These are phyloP conservation scores for Crotalus horridus DNA, from an alignment of 2,113 vertebrate species.

Conservation along the genomic window DNA sequence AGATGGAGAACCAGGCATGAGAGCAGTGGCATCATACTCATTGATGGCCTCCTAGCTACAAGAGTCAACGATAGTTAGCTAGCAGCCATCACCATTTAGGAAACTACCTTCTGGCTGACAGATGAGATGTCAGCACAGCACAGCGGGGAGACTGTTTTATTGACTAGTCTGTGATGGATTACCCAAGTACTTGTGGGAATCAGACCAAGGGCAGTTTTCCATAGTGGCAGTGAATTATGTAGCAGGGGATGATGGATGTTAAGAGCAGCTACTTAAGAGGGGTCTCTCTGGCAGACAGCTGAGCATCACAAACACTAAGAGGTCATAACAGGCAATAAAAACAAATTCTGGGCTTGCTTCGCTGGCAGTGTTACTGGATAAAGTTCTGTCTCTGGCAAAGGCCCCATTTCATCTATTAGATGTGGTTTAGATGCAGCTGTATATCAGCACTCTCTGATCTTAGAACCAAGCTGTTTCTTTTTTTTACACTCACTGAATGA, in stretches of 20 bases:
- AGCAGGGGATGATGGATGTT: constrained; percentile 31
- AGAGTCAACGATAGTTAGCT: not conserved
- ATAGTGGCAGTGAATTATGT: constrained; percentile 32
- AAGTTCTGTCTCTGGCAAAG: not conserved
- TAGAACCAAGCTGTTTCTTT: not conserved
- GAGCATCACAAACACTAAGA: not conserved
- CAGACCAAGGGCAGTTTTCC: constrained; percentile 32
- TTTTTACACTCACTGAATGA: not conserved
- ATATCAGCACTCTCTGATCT: not conserved
- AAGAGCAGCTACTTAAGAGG: constrained; percentile 19
- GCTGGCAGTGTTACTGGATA: accelerated
- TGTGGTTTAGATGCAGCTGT: not conserved
- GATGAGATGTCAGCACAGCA: not conserved
- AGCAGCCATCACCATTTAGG: not conserved
- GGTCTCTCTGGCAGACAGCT: constrained; percentile 4
- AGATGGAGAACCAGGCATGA: not conserved
- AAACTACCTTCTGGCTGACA: not conserved
- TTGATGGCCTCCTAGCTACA: not conserved
- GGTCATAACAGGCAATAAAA: not conserved
- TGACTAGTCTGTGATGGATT: not conserved
- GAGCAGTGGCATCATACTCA: not conserved
- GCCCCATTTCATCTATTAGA: not conserved
- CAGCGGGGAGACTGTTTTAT: accelerated
- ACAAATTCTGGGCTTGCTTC: not conserved
- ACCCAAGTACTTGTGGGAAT: not conserved